Conservation (phyloP, 2,797 vertebrate genomes). For the Thaleichthys pacificus region DNA sequence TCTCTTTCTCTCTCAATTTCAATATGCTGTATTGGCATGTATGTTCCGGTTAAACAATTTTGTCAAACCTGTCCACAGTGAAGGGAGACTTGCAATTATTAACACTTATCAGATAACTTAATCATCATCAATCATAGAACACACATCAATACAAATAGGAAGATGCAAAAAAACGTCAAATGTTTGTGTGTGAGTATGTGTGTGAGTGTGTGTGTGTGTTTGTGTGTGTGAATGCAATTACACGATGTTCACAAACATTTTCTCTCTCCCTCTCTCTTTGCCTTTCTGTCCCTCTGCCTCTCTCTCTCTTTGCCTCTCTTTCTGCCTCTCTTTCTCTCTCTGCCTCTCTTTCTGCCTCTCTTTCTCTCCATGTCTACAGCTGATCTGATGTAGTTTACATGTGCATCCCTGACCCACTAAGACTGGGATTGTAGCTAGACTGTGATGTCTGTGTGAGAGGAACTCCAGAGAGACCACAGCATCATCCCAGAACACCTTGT, state of each 20-base stretch:
- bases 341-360: not conserved
- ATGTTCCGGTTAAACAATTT: too few relatives aligned
- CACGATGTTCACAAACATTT: not conserved
- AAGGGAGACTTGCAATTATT: too few relatives aligned
- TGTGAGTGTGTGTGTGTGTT: too few relatives aligned
- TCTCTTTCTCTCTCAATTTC: not conserved
- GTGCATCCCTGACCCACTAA: slow-evolving; percentile 26
- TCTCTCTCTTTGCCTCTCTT: not conserved
- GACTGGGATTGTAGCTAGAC: slow-evolving; percentile 24
- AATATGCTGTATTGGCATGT: too few relatives aligned
- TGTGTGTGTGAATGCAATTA: too few relatives aligned
- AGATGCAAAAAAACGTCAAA: too few relatives aligned
- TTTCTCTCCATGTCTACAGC: not conserved
- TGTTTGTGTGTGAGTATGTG: too few relatives aligned
- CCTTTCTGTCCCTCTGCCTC: not conserved
- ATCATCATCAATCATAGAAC: too few relatives aligned
- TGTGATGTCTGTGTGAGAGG: slow-evolving; percentile 8
- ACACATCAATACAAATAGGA: too few relatives aligned
- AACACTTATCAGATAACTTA: too few relatives aligned
- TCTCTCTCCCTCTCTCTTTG: slow-evolving; percentile 22
- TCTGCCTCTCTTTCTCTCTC: not conserved
- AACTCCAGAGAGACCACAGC: slow-evolving; percentile 11
- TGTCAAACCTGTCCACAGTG: too few relatives aligned
- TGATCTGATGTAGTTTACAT: slow-evolving; percentile 28
- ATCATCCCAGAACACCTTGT: slow-evolving; percentile 6